Conservation (phyloP, 2,888 invertebrate species). For the Camptogramma bilineatum region DNA sequence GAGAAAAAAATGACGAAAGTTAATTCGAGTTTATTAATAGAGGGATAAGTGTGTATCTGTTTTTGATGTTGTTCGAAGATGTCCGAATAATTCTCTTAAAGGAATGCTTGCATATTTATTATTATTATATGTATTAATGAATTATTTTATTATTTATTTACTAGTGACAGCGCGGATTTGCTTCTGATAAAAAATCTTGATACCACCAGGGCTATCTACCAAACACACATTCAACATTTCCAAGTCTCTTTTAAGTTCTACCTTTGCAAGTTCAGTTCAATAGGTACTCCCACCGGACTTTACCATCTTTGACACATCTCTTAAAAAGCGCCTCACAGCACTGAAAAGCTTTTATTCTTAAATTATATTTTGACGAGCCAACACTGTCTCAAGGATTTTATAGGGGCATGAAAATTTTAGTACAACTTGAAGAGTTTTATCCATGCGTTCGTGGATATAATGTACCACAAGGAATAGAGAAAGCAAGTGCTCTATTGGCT, state of each 20-base stretch:
- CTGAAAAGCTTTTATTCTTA: conserved; percentile 57
- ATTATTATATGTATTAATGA: too few relatives aligned
- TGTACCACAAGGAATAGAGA: conserved; percentile 19
- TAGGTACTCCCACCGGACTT: conserved; percentile 17
- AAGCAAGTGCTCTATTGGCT: background rate
- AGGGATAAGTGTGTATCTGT: too few relatives aligned
- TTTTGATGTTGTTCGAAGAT: too few relatives aligned
- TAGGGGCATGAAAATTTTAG: conserved; percentile 64
- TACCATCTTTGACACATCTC: conserved; percentile 42
- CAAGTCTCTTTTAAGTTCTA: conserved; percentile 5
- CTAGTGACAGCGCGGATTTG: too few relatives aligned
- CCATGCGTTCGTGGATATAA: conserved; percentile 24
- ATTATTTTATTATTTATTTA: too few relatives aligned
- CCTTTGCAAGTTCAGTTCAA: background rate
- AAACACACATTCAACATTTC: background rate
- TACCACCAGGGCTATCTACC: background rate
- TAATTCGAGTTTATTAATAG: too few relatives aligned
- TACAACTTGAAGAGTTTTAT: conserved; percentile 49
- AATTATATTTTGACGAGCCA: conserved; percentile 60
- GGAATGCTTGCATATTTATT: too few relatives aligned
- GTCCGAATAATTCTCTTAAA: too few relatives aligned
- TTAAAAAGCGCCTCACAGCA: conserved; percentile 54
- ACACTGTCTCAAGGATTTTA: conserved; percentile 61
- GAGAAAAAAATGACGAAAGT: too few relatives aligned
- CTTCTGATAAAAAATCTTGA: too few relatives aligned